phyloP scores from a whole-genome alignment of 2,113 vertebrate genomes.

The Osmerus mordax region DNA sequence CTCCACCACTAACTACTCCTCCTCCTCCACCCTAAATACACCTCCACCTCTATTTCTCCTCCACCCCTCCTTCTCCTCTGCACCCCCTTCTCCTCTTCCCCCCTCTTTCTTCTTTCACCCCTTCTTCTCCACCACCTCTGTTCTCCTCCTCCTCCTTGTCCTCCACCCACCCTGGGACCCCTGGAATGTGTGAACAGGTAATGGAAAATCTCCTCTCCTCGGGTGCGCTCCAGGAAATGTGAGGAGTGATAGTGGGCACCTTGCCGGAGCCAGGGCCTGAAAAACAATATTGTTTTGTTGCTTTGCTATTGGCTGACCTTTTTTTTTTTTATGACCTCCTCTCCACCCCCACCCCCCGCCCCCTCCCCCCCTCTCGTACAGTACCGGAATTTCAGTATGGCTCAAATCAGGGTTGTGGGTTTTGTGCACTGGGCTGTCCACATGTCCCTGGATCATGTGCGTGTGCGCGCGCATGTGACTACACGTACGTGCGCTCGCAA shows the following conservation, averaged over 20 bases:
- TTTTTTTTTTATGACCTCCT: neutral
- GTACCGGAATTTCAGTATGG: neutral
- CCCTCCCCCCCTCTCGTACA: neutral
- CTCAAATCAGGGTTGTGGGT: neutral
- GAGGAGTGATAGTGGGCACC: constrained; percentile 8
- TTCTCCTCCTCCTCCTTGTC: constrained; percentile 7
- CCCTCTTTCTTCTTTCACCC: neutral
- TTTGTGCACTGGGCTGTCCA: neutral
- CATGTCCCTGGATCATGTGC: neutral
- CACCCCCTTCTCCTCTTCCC: neutral
- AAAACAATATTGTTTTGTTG: neutral
- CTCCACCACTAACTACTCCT: neutral
- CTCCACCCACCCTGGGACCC: no score
- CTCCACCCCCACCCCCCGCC: neutral
- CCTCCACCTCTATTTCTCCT: neutral
- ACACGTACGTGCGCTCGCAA: neutral
- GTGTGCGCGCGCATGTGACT: neutral
- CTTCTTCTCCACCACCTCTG: neutral
- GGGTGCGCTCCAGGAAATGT: neutral
- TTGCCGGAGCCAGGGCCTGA: neutral
- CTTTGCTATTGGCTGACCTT: neutral
- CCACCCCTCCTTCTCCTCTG: no score
- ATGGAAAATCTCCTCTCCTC: constrained; percentile 19
- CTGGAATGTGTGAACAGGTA: constrained; percentile 24
- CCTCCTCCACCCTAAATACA: neutral